These are phyloP conservation scores for Branchinecta lindahli DNA, from an alignment of 1,140 invertebrate genomes.

Conservation along the genomic window DNA sequence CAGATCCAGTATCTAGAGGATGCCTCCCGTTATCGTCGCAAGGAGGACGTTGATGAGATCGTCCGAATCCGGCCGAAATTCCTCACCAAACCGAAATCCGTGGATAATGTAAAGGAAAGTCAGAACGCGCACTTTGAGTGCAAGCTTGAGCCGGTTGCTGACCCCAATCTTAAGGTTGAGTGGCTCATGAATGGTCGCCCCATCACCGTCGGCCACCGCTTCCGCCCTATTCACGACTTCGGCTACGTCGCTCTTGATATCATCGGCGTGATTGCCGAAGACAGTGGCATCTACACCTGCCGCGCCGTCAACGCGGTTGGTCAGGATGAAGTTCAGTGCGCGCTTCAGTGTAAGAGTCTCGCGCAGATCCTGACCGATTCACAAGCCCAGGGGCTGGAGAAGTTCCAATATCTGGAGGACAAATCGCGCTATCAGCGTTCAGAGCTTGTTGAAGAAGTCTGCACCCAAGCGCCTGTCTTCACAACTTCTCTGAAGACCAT, in stretches of 20 bases:
- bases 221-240: conserved; percentile 87
- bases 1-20: conserved; percentile 84
- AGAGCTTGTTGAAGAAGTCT: conserved; percentile 59
- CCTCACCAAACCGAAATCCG: conserved; percentile 65
- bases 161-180: conserved; percentile 80
- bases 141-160: conserved; percentile 88
- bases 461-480: conserved; percentile 74
- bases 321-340: conserved; percentile 62
- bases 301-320: conserved; percentile 75
- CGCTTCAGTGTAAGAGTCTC: conserved; percentile 45
- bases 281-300: conserved; percentile 84
- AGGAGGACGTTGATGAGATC: conserved; percentile 56
- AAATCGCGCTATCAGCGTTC: conserved; percentile 53
- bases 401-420: conserved; percentile 74
- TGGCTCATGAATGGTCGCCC: conserved; percentile 84
- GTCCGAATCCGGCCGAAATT: conserved; percentile 66
- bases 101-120: conserved; percentile 70
- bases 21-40: conserved; percentile 61
- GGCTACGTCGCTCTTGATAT: conserved; percentile 86
- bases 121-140: conserved; percentile 94
- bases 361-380: conserved; percentile 58
- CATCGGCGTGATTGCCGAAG: conserved; percentile 77
- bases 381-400: conserved; percentile 69
- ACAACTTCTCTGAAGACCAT: conserved; percentile 76
- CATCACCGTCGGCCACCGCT: conserved; percentile 68